Conservation (phyloP, 2,888 invertebrate species). For the Microctonus brassicae region DNA sequence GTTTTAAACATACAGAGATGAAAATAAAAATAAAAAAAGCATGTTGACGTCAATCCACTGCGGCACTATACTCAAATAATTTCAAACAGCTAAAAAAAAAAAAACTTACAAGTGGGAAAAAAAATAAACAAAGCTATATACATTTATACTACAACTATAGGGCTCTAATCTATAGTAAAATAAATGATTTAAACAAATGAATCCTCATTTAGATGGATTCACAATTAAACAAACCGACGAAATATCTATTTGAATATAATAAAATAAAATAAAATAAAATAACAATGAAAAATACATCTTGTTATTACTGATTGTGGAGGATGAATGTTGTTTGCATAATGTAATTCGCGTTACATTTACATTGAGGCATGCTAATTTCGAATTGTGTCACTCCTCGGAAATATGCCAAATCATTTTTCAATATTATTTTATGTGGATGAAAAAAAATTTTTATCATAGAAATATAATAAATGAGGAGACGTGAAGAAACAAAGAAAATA, state of each 20-base stretch:
- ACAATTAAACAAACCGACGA: neutral
- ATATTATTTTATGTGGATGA: neutral
- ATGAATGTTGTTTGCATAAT: slow-evolving; percentile 28
- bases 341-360: neutral
- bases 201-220: slow-evolving; percentile 9
- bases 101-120: slow-evolving; percentile 30
- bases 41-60: slow-evolving; percentile 43
- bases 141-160: slow-evolving; percentile 25
- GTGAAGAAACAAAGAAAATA: slow-evolving; percentile 7
- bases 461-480: neutral
- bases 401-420: slow-evolving; percentile 15
- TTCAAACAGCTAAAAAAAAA: slow-evolving; percentile 31
- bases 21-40: neutral
- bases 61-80: slow-evolving; percentile 53
- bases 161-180: neutral
- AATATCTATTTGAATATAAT: slow-evolving; percentile 21
- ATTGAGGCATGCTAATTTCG: neutral
- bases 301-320: slow-evolving; percentile 47
- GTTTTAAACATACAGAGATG: neutral
- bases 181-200: slow-evolving; percentile 17
- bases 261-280: slow-evolving; percentile 12
- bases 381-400: neutral
- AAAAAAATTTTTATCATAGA: slow-evolving; percentile 2
- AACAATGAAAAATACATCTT: slow-evolving; percentile 31
- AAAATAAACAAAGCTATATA: slow-evolving; percentile 13